Conservation (phyloP, 2,888 invertebrate genomes). For the Alentia gelatinosa region DNA sequence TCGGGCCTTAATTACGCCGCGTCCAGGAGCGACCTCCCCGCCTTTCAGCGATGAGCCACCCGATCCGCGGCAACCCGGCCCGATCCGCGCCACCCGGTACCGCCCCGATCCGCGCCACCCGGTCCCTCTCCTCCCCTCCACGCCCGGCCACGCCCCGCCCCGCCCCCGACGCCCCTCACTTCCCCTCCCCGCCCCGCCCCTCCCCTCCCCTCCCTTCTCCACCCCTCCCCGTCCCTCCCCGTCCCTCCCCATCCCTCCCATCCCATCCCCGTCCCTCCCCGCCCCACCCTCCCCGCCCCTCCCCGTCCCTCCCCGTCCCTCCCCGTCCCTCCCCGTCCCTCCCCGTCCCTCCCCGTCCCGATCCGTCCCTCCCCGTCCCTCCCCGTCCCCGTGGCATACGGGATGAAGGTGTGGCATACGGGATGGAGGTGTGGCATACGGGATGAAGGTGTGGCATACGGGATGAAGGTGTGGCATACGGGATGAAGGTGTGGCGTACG, state of each 20-base stretch:
- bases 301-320: background rate
- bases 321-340: background rate
- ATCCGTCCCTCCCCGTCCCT: too few species aligned
- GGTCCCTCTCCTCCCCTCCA: background rate
- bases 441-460: too few species aligned
- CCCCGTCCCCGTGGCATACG: too few species aligned
- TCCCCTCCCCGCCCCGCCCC: background rate
- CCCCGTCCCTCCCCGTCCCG: too few species aligned
- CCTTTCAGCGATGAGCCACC: background rate
- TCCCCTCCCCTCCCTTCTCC: background rate
- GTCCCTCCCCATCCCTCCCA: background rate
- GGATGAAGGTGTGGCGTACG: too few species aligned
- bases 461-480: too few species aligned
- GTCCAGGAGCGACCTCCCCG: background rate
- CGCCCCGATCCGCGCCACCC: background rate
- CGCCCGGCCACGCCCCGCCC: background rate
- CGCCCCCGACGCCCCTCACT: background rate
- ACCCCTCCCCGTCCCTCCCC: background rate
- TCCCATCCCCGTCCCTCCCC: background rate
- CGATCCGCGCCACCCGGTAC: background rate
- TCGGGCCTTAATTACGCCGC: constrained; percentile 8
- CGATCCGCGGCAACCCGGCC: background rate
- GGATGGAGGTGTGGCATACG: too few species aligned
- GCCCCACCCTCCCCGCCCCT: background rate
- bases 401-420: too few species aligned